These are phyloP conservation scores for Ephestia elutella DNA, from an alignment of 1,140 invertebrate species.

Conservation along the genomic window DNA sequence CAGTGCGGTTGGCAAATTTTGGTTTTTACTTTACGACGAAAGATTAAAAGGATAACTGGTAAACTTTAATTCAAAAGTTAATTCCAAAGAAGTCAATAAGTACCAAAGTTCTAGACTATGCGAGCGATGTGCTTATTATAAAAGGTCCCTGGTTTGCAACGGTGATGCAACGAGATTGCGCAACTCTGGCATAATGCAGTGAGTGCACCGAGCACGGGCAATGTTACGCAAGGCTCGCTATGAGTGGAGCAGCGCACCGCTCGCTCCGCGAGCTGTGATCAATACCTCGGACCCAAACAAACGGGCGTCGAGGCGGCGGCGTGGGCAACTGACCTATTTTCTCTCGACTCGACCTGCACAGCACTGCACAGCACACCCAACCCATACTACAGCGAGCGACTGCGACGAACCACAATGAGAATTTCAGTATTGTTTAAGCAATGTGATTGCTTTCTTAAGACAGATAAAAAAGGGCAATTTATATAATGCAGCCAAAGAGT, in stretches of 20 bases:
- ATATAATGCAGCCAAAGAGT: too few relatives aligned
- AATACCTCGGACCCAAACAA: conserved; percentile 68
- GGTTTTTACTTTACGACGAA: too few relatives aligned
- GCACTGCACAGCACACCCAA: conserved; percentile 3
- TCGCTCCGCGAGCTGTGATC: conserved; percentile 31
- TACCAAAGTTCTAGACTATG: too few relatives aligned
- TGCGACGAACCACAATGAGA: not conserved
- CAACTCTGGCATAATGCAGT: conserved; percentile 8
- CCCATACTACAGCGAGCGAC: not conserved
- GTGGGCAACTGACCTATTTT: conserved; percentile 63
- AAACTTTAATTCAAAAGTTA: too few relatives aligned
- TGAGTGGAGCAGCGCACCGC: conserved; percentile 41
- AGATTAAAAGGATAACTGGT: too few relatives aligned
- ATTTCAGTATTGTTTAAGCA: too few relatives aligned
- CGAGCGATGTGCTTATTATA: not conserved
- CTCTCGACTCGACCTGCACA: conserved; percentile 23
- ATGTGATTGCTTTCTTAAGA: too few relatives aligned
- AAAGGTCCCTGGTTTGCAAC: not conserved
- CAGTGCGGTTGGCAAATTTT: too few relatives aligned
- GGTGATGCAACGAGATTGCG: conserved; percentile 10
- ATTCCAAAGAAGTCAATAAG: too few relatives aligned
- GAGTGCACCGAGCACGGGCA: conserved; percentile 6
- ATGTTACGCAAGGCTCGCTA: conserved; percentile 15
- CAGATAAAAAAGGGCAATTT: too few relatives aligned
- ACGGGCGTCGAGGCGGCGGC: conserved; percentile 39